Evolutionary conservation across 2,113 vertebrate genomes (phyloP), one percentile per base, ranked within the genome.

Genomic region (Philantomba maxwellii): DNA sequence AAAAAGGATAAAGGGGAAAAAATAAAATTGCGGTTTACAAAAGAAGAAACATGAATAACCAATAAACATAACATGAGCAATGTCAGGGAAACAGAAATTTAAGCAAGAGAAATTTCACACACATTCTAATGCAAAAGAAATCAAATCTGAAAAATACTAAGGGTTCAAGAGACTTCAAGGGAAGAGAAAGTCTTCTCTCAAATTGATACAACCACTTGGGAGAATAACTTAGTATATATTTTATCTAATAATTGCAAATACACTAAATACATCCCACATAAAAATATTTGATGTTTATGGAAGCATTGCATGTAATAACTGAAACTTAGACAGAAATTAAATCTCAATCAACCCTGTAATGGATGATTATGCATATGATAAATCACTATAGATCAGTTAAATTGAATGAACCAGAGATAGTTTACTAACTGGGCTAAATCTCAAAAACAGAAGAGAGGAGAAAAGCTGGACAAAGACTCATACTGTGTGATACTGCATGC

Each of bases 401-500:
- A 91, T 0, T 93, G 47, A 85, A 28, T 66, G 23, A 92, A 78
- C 39, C 33, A 85, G 12, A 90, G 19, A 7, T 53, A 86, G 57
- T 91, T 91, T 85, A 96, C 55, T 92, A 92, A 82, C 28, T 83
- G 78, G 39, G 70, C 45, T 84, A 95, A 87, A 62, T 77, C 51
- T 85, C 91, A 75, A 94, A 95, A 92, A 33, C 45, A 92, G 7
- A 86, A 60, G 14, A 51, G 53, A 93, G 87, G 89, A 26, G 30
- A 84, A 8, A 94, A 92, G 19, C 1, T 87, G 9, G 6, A 94
- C 36, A 95, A 96, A 92, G 23, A 92, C 66, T 23, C 28, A 83
- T 62, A 77, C 13, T 17, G 1, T 11, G 28, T 90, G 19, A 62
- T 77, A 91, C 25, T 57, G 28, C 70, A n/a, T 77, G 17, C 23